A percentile compares a stretch with the other conserved stretches of the same genome.
Evolutionary conservation across 1,140 invertebrate species (phyloP).

Genomic region (Glossosoma conforme): DNA sequence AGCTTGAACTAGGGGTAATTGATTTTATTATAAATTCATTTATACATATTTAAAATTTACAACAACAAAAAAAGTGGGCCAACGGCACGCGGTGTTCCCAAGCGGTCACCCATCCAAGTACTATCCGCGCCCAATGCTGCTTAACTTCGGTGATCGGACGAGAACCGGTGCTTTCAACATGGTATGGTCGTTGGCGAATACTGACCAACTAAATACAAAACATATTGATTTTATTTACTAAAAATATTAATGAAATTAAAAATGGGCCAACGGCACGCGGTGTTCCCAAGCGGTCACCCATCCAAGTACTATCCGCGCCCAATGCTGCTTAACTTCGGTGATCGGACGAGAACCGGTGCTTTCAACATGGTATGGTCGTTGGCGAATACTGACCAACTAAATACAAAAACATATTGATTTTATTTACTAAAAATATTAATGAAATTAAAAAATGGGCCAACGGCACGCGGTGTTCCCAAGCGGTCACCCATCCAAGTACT

Average conservation of each 20-base stretch:
- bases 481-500: conserved; percentile 28
- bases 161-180: conserved; percentile 18
- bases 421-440: no score
- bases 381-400: no score
- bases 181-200: conserved; percentile 18
- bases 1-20: no score
- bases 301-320: conserved; percentile 25
- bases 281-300: conserved; percentile 26
- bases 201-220: no score
- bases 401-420: no score
- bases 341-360: conserved; percentile 25
- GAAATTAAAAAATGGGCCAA: no score
- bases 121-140: conserved; percentile 17
- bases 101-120: conserved; percentile 20
- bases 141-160: conserved; percentile 21
- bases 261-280: conserved; percentile 22
- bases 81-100: conserved; percentile 20
- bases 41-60: no score
- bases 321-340: conserved; percentile 26
- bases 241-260: no score
- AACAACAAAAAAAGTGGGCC: no score
- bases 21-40: no score
- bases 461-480: conserved; percentile 25
- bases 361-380: conserved; percentile 24
- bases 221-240: no score